Evolutionary conservation across 2,113 vertebrate species (phyloP), one percentile per base, ranked within the genome.

Genomic region (Anolis sagrei): DNA sequence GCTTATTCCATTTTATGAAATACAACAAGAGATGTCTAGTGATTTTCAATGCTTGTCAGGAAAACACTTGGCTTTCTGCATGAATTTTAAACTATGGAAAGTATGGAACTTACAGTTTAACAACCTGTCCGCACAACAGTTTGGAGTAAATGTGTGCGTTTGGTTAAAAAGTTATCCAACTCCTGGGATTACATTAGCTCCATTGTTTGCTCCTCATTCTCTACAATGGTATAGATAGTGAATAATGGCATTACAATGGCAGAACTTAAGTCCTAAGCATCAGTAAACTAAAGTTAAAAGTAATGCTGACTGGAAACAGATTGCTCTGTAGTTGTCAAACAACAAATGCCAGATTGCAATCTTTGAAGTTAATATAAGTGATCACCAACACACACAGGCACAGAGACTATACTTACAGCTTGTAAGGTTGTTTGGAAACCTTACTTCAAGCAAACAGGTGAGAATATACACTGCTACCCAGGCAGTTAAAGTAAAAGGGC

Each of bases 241-340:
- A 13, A 66, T 86, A 25, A 16, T 85, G 79, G 74, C 51, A 87
- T 74, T 86, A 61, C 79, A 81, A 82, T 87, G 74, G 25, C 62
- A 86, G 61, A 64, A 34, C 58, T 89, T 44, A 70, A 87, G 13
- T 36, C 34, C 76, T 87, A 82, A 88, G 76, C 76, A 68, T 61
- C 61, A 80, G 64, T 83, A 87, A 73, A 29, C 23, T 78, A 79
- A 84, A 89, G 74, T 5, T 32, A 61, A 72, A 13, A 87, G 51
- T n/a, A 62, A 29, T 1, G 0, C 80, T 75, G 32, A 76, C 23
- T 76, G 76, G 61, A 8, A 27, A 21, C 64, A 44, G 77, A 39
- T 69, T 74, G 70, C 44, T 58, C 27, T 5, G 44, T 19, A 48
- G 51, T 79, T 64, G 61, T 75, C 69, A 84, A 88, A 84, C 69